These are phyloP conservation scores for Beaufortia kweichowensis DNA, from an alignment of 2,113 vertebrate genomes.

Conservation along the genomic window DNA sequence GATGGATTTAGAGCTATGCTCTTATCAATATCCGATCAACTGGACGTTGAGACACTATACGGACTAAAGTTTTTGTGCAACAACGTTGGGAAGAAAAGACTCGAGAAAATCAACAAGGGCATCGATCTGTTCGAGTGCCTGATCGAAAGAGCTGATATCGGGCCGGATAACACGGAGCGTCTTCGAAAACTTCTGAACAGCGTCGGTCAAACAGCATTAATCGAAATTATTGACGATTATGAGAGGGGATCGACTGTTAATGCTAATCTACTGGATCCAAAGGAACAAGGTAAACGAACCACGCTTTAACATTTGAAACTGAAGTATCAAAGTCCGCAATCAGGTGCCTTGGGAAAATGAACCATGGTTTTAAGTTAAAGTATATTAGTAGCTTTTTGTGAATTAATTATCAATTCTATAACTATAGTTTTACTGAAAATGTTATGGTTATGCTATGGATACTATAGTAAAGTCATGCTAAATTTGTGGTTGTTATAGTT, in stretches of 20 bases:
- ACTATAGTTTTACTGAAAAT: too few species aligned
- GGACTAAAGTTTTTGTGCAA: conserved; percentile 70
- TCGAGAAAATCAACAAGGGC: conserved; percentile 54
- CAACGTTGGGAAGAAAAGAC: conserved; percentile 61
- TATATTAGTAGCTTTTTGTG: too few species aligned
- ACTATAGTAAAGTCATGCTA: too few species aligned
- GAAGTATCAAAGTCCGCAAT: too few species aligned
- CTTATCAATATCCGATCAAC: conserved; percentile 61
- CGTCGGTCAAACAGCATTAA: conserved; percentile 62
- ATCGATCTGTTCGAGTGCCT: conserved; percentile 66
- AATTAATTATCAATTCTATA: too few species aligned
- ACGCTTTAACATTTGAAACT: too few species aligned
- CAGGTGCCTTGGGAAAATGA: too few species aligned
- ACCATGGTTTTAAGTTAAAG: too few species aligned
- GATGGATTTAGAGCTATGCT: conserved; percentile 59
- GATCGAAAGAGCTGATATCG: conserved; percentile 62
- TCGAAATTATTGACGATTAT: conserved; percentile 27
- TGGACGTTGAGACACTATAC: conserved; percentile 43
- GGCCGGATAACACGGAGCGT: accelerated
- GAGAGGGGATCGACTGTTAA: neutral
- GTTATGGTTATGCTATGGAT: too few species aligned
- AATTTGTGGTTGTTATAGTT: too few species aligned
- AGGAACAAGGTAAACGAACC: conserved; percentile 63
- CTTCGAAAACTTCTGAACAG: neutral
- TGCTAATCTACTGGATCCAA: neutral